A percentile compares a stretch with the other conserved stretches of the same genome.
These are phyloP conservation scores for Tapirus indicus DNA, from an alignment of 2,797 vertebrate species.

Conservation along the genomic window DNA sequence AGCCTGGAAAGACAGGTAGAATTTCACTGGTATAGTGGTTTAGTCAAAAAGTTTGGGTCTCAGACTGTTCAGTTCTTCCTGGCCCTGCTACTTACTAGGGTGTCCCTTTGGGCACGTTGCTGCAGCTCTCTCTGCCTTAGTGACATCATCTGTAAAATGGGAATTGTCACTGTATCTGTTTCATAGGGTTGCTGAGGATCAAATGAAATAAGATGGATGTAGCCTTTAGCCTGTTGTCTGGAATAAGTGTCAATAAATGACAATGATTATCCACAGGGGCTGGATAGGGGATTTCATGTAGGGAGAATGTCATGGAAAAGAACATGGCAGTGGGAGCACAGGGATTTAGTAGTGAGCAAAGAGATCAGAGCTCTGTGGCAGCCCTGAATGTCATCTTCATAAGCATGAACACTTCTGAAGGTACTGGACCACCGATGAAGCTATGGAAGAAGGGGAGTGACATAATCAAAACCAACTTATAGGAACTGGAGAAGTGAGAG, in stretches of 20 bases:
- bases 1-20: neutral
- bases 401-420: neutral
- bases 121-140: neutral
- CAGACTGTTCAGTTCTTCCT: neutral
- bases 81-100: neutral
- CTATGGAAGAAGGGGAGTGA: neutral
- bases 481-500: neutral
- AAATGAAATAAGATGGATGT: neutral
- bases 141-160: neutral
- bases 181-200: neutral
- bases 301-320: neutral
- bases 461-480: accelerated
- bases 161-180: neutral
- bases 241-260: neutral
- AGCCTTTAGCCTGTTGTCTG: neutral
- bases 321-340: neutral
- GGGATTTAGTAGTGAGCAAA: neutral
- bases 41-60: neutral
- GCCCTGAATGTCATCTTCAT: neutral
- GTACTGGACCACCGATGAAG: neutral
- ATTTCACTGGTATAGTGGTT: neutral
- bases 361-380: neutral
- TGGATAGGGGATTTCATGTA: neutral
- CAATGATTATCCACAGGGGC: neutral
- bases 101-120: neutral